Conservation (phyloP, 2,797 vertebrate species). For the Microctenopoma lineatum region DNA sequence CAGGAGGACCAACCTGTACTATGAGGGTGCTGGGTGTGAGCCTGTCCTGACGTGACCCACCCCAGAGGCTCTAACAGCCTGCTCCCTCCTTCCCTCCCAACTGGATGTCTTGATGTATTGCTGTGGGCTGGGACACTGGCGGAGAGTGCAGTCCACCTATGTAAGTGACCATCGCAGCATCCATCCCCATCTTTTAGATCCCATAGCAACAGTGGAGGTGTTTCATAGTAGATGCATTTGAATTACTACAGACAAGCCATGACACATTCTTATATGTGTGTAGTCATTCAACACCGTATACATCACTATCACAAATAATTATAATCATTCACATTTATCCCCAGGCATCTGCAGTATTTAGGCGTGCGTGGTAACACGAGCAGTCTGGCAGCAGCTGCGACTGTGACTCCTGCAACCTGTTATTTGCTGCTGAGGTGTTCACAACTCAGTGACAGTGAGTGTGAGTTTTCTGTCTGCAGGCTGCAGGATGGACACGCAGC, state of each 20-base stretch:
- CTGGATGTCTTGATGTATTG: conserved; percentile 98
- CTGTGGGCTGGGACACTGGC: conserved; percentile 98
- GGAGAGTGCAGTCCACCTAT: conserved; percentile 95
- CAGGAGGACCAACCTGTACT: conserved; percentile 61
- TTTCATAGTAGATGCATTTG: conserved; percentile 2
- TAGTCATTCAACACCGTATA: not conserved
- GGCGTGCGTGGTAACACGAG: conserved; percentile 7
- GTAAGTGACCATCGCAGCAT: conserved; percentile 78
- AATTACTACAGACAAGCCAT: not conserved
- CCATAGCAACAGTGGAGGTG: conserved; percentile 64
- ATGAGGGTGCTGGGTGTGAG: conserved; percentile 55
- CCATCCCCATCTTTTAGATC: conserved; percentile 43
- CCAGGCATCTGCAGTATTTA: conserved; percentile 17
- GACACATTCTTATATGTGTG: conserved; percentile 1
- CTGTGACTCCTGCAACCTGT: conserved; percentile 37
- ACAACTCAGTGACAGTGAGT: conserved; percentile 7
- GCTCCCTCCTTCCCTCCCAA: conserved; percentile 74
- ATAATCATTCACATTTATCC: conserved; percentile 18
- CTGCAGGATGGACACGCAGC: conserved; percentile 42
- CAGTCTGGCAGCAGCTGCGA: conserved; percentile 5
- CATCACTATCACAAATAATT: not conserved
- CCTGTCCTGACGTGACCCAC: conserved; percentile 60
- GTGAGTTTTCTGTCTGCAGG: conserved; percentile 21
- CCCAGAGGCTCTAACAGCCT: conserved; percentile 66
- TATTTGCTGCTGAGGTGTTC: conserved; percentile 23